Percentiles rank a stretch among this genome's conserved stretches.
Evolutionary conservation across 1,140 invertebrate species (phyloP).

Genomic region (Platorchestia sp.): DNA sequence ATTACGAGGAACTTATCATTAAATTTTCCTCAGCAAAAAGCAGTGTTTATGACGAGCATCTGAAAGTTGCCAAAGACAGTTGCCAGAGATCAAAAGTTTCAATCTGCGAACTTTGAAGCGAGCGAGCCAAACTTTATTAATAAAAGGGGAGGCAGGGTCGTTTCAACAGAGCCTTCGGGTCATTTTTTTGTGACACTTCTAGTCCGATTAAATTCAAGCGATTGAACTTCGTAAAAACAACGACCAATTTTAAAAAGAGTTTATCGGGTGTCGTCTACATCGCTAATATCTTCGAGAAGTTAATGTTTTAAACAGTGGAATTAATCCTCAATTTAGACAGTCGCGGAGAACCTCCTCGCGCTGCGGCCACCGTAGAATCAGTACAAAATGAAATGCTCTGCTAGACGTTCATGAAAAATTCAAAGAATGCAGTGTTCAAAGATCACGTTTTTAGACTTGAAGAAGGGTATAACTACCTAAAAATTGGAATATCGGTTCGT

Average conservation of each 20-base stretch:
- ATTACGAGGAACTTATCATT: background rate
- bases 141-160: background rate
- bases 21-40: background rate
- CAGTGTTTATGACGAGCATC: slow-evolving; percentile 31
- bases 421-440: background rate
- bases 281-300: background rate
- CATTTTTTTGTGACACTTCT: background rate
- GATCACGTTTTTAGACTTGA: background rate
- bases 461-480: background rate
- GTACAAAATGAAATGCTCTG: background rate
- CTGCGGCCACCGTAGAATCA: background rate
- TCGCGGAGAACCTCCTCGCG: background rate
- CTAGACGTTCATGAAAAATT: background rate
- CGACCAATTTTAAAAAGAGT: background rate
- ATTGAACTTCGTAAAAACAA: background rate
- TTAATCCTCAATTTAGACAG: background rate
- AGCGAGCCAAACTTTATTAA: slow-evolving; percentile 39
- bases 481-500: too few species aligned
- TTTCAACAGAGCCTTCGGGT: background rate
- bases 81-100: slow-evolving; percentile 16
- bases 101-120: slow-evolving; percentile 34
- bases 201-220: background rate
- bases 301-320: background rate
- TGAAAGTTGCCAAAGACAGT: slow-evolving; percentile 17
- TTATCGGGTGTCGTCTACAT: background rate